Percentiles rank a stretch among this genome's conserved stretches.
Conservation (phyloP, 2,888 invertebrate genomes). For the Apodemia mormo region DNA sequence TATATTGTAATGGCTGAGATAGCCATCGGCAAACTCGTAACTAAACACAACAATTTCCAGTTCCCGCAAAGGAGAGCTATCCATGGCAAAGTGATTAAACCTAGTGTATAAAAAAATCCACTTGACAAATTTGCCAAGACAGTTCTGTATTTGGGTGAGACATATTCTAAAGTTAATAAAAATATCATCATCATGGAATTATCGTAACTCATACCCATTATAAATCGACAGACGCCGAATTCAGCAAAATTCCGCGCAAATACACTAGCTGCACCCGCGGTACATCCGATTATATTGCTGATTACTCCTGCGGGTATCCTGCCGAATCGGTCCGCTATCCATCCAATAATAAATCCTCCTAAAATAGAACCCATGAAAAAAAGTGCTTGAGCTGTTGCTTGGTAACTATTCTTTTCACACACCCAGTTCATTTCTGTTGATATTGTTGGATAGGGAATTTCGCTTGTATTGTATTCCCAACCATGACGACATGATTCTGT, state of each 20-base stretch:
- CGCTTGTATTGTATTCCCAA: constrained; percentile 63
- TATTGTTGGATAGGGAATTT: constrained; percentile 63
- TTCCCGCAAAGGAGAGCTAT: constrained; percentile 58
- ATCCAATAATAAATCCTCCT: constrained; percentile 59
- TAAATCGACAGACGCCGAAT: constrained; percentile 56
- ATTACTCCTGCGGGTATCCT: constrained; percentile 55
- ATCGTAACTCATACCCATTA: constrained; percentile 64
- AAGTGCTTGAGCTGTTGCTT: constrained; percentile 60
- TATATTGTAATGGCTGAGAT: constrained; percentile 52
- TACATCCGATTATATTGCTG: constrained; percentile 54
- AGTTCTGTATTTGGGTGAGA: constrained; percentile 64
- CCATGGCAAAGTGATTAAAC: constrained; percentile 55
- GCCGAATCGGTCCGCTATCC: constrained; percentile 58
- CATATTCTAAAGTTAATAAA: constrained; percentile 57
- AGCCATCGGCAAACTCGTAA: constrained; percentile 56
- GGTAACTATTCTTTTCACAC: constrained; percentile 58
- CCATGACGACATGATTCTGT: constrained; percentile 52
- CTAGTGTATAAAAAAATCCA: constrained; percentile 53
- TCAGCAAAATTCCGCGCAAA: constrained; percentile 49
- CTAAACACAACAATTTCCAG: constrained; percentile 59
- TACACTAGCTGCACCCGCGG: constrained; percentile 52
- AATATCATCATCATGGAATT: constrained; percentile 66
- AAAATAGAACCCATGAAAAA: constrained; percentile 62
- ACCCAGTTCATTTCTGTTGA: constrained; percentile 63
- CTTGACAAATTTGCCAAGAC: constrained; percentile 56